These are phyloP conservation scores for Paguma larvata DNA, from an alignment of 2,797 vertebrate genomes.

Conservation along the genomic window DNA sequence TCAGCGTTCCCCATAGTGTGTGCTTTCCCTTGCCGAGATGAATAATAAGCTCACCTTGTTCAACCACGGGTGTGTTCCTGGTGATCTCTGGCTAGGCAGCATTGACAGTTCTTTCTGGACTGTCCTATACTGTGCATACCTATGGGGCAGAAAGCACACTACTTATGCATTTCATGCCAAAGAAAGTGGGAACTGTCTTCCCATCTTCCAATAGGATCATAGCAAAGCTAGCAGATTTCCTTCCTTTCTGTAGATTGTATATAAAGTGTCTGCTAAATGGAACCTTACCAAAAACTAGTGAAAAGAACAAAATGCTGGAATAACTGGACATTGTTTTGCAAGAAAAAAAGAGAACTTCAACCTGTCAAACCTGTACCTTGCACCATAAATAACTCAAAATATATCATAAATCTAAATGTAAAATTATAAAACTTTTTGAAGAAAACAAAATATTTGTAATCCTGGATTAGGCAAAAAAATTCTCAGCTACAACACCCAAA, in stretches of 20 bases:
- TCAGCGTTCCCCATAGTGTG: background rate
- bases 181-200: background rate
- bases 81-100: background rate
- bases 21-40: background rate
- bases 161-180: background rate
- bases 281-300: background rate
- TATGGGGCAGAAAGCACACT: background rate
- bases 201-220: background rate
- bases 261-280: background rate
- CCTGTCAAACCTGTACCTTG: background rate
- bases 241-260: background rate
- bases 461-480: background rate
- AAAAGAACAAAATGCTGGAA: constrained; percentile 26
- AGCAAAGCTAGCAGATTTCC: background rate
- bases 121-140: background rate
- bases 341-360: constrained; percentile 2
- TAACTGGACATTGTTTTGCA: constrained; percentile 32
- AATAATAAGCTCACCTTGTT: background rate
- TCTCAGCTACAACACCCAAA: background rate
- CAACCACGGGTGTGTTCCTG: background rate
- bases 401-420: background rate
- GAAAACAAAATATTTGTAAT: constrained; percentile 24
- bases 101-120: background rate
- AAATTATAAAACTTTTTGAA: constrained; percentile 52
- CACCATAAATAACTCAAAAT: constrained; percentile 3